These are phyloP conservation scores for Bemisia tabaci DNA, from an alignment of 1,140 invertebrate species.

Conservation along the genomic window DNA sequence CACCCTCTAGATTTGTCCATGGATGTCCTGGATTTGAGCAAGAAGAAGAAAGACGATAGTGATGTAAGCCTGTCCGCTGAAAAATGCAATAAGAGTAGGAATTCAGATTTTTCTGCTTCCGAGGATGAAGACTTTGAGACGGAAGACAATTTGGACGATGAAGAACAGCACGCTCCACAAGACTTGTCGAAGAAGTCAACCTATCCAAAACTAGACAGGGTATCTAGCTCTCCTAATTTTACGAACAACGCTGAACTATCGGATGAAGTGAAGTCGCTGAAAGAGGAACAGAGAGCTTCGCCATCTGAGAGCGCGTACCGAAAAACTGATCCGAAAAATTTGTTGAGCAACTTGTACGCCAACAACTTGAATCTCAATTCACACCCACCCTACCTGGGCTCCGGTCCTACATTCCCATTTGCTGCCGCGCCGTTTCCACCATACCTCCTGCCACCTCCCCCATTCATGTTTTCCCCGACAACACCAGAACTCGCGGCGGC, in stretches of 20 bases:
- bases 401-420: constrained; percentile 12
- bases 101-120: constrained; percentile 1
- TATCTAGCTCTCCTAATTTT: background rate
- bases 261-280: background rate
- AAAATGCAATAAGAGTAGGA: constrained; percentile 30
- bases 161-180: constrained; percentile 31
- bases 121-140: constrained; percentile 1
- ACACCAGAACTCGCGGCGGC: constrained; percentile 43
- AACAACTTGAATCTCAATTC: constrained; percentile 7
- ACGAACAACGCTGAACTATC: constrained; percentile 2
- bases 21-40: constrained; percentile 75
- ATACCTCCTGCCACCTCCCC: constrained; percentile 32
- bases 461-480: constrained; percentile 40
- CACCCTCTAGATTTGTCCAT: constrained; percentile 58
- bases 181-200: constrained; percentile 32
- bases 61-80: constrained; percentile 24
- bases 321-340: background rate
- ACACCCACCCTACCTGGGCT: constrained; percentile 10
- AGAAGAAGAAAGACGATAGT: constrained; percentile 40
- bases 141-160: constrained; percentile 14
- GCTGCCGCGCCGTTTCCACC: constrained; percentile 12
- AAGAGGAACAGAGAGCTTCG: background rate
- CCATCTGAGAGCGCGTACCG: background rate
- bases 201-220: constrained; percentile 20
- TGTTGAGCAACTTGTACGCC: constrained; percentile 9